Percentiles rank a stretch among this genome's conserved stretches.
Conservation (phyloP, 1,140 invertebrate genomes). For the Pemphigus obesinymphae region DNA sequence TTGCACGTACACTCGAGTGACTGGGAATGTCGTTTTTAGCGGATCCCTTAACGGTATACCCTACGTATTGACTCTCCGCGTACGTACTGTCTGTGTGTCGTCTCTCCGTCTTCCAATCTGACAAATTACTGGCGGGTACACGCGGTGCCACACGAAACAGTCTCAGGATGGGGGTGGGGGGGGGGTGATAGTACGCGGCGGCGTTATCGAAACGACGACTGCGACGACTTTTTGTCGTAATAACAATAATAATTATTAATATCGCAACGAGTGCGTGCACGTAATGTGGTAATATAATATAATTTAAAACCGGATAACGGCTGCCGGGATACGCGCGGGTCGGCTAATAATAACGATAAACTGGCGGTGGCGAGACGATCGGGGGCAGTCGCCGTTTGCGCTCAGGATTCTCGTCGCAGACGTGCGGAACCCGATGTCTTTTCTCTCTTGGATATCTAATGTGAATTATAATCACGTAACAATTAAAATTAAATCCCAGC, state of each 20-base stretch:
- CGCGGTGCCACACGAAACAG: too few species aligned
- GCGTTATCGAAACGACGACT: too few species aligned
- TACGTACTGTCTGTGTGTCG: too few species aligned
- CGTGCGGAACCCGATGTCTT: background rate
- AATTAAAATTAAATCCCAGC: slow-evolving; percentile 19
- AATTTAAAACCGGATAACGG: slow-evolving; percentile 9
- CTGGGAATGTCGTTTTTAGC: too few species aligned
- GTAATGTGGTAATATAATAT: background rate
- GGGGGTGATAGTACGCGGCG: background rate
- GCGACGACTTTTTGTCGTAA: too few species aligned
- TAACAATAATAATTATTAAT: background rate
- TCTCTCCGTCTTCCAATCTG: too few species aligned
- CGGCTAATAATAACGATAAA: slow-evolving; percentile 15
- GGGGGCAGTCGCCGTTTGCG: too few species aligned
- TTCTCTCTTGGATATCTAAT: background rate
- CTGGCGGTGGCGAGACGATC: background rate
- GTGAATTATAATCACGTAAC: slow-evolving; percentile 34
- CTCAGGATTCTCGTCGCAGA: background rate
- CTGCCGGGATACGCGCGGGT: background rate
- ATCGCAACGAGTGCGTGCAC: background rate
- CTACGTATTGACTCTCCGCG: too few species aligned
- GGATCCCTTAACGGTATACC: too few species aligned
- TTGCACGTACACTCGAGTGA: too few species aligned
- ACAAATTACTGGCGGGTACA: too few species aligned
- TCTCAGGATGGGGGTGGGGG: too few species aligned